Evolutionary conservation across 1,140 invertebrate species (phyloP), one percentile per base, ranked within the genome.

Genomic region (Agrypnia vestita): DNA sequence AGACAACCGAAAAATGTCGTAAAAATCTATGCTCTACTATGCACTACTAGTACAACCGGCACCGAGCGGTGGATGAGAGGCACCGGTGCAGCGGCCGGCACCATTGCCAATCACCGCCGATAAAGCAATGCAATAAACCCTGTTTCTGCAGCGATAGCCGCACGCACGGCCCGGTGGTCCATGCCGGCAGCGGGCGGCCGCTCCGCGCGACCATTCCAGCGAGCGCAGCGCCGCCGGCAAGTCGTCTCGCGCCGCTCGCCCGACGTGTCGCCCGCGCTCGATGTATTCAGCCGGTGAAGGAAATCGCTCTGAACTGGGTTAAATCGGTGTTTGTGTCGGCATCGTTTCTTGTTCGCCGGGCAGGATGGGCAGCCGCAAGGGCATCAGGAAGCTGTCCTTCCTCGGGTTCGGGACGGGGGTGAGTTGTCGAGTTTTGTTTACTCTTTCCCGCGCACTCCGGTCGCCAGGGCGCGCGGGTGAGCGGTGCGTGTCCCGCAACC

Each of bases 381-480:
- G 64, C 10, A 69, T 69, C n/a, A n/a, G 64, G 44, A 69, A 69
- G 15, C 15, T 69, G n/a, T 69, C 64, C 15, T 69, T 69, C 44
- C 64, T 69, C 35, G 64, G 64, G 46, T 69, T 69, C 43, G 64
- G 64, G n/a, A 69, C 64, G 9, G 64, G 64, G 64, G 64, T 69
- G 11, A 69, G 64, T 47, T 19, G 17, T 17, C 25, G 13, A 35
- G 6, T 62, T 13, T 35, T 43, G 13, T 51, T 62, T 62, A 56
- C 25, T 35, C 25, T 35, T 35, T 56, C 53, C 13, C 15, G 17
- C 8, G 55, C 15, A 4, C 8, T 35, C 25, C 25, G 1, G 55
- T 21, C n/a, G 55, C 11, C 55, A 35, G 25, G 25, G 25, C 25
- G 1, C 6, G 6, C 25, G 6, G 25, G 6, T 35, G 25, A 35